Evolutionary conservation across 2,113 vertebrate species (phyloP), one percentile per base, ranked within the genome.

Genomic region (Syngnathus floridae): DNA sequence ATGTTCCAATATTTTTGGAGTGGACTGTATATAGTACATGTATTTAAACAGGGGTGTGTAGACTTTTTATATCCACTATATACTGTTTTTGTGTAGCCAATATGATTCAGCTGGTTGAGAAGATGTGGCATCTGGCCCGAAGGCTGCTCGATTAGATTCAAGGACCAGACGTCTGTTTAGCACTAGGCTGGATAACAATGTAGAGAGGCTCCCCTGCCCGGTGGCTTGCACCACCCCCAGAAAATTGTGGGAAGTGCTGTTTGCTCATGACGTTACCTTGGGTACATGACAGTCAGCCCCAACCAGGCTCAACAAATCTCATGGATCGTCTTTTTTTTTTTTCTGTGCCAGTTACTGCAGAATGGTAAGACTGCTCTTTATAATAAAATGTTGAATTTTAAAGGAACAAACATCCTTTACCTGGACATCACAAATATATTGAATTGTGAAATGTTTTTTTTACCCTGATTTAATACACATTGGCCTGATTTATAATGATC

Each of bases 221-320:
- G 80, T 77, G 88, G 89, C 91, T 91, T 90, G 90, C 90, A 89
- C 89, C 83, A 84, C 91, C 90, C 94, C 93, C 95, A 96, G 95
- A 92, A 98, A 96, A 95, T 82, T 91, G 95, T 99, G 96, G 94
- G 95, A 95, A 86, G 88, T 94, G 91, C 93, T 93, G 91, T 91
- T 88, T 93, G 92, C 94, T 95, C 92, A 90, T 94, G 95, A 92
- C 94, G 94, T 98, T 98, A 91, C 96, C 95, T 99, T 98, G 96
- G 93, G 93, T 99, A 95, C 96, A 98, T 99, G 96, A 98, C 93
- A 96, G 93, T 94, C 95, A 95, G 94, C 95, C 94, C 95, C 94
- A 95, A 95, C 94, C 95, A 98, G 94, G 92, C 86, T 93, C 89
- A 92, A 90, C 45, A 0, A 41, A 67, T 52, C 69, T 73, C 48